Evolutionary conservation across 2,888 invertebrate species (phyloP).

Genomic region (Conus canariensis): DNA sequence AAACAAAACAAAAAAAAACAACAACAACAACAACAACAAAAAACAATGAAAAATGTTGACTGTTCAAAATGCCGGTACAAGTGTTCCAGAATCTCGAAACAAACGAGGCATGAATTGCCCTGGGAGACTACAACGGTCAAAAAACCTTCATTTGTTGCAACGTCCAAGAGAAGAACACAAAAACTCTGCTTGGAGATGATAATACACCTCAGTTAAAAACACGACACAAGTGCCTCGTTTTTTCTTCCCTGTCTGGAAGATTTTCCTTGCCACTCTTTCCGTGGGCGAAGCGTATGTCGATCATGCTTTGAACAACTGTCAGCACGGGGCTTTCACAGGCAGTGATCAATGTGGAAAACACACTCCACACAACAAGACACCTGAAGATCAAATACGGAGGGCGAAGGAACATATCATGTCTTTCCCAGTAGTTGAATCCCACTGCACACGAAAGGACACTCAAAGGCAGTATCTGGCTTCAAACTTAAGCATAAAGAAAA

Average conservation of each 20-base stretch:
- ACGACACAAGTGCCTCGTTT: not conserved
- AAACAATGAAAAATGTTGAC: no score
- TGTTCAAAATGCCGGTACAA: no score
- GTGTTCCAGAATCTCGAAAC: no score
- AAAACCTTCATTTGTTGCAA: no score
- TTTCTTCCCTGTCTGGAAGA: not conserved
- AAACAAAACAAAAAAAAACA: no score
- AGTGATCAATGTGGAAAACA: not conserved
- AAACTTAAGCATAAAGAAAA: not conserved
- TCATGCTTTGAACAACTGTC: not conserved
- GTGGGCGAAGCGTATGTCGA: not conserved
- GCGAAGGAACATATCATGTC: conserved; percentile 21
- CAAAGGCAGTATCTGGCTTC: not conserved
- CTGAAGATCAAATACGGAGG: not conserved
- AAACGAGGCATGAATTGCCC: no score
- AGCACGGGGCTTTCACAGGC: not conserved
- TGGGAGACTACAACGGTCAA: no score
- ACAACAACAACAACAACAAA: no score
- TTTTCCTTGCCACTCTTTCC: not conserved
- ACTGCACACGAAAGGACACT: conserved; percentile 25
- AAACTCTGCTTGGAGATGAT: no score
- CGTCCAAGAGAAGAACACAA: no score
- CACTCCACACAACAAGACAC: not conserved
- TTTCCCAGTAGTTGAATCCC: conserved; percentile 31
- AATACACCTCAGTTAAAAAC: no score